Evolutionary conservation across 2,113 vertebrate species (phyloP).

Genomic region (Sclerurus mexicanus): DNA sequence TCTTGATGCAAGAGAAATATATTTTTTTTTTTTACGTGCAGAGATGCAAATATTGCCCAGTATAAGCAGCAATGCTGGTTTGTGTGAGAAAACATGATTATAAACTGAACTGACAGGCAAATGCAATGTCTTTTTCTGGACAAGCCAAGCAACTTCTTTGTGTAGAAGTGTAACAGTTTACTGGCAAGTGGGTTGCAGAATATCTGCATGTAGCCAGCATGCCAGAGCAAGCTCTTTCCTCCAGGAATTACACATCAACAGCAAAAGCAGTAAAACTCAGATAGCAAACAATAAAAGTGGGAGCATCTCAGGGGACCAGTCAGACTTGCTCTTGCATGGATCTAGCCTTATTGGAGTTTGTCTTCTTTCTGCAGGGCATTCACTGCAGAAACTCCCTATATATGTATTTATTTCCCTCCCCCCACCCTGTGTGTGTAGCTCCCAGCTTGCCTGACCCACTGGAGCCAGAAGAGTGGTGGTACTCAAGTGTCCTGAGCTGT

Average conservation of each 20-base stretch:
- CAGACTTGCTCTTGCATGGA: not conserved
- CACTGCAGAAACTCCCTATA: not conserved
- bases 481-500: rapidly evolving
- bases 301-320: not conserved
- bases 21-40: not conserved
- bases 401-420: not conserved
- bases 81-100: not conserved
- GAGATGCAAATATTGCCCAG: not conserved
- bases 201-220: not conserved
- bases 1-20: not conserved
- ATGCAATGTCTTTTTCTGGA: not conserved
- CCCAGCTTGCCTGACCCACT: not conserved
- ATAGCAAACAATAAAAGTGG: not conserved
- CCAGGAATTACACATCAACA: not conserved
- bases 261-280: not conserved
- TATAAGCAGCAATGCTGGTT: not conserved
- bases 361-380: not conserved
- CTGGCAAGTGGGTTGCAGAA: not conserved
- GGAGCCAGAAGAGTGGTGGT: not conserved
- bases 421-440: not conserved
- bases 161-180: not conserved
- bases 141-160: not conserved
- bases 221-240: not conserved
- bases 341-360: not conserved
- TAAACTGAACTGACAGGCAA: not conserved